These are phyloP conservation scores for Cricetomys ansorgei DNA, from an alignment of 2,113 vertebrate species.

Conservation along the genomic window DNA sequence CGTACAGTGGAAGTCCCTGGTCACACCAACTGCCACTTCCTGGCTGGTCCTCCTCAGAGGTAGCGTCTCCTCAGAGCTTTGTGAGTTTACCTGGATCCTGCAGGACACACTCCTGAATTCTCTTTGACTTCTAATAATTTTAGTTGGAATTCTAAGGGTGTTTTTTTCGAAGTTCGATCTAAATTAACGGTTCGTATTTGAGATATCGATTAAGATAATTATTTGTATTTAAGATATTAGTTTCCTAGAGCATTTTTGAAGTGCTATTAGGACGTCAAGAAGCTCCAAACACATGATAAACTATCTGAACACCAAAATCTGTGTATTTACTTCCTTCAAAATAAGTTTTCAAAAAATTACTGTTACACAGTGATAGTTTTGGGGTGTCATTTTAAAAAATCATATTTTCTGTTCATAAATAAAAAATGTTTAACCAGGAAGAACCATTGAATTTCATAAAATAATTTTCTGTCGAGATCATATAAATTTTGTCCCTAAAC, in stretches of 20 bases:
- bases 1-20: background rate
- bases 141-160: conserved; percentile 38
- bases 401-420: background rate
- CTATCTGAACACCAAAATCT: conserved; percentile 9
- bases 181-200: background rate
- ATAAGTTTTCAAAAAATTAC: conserved; percentile 44
- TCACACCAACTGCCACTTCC: background rate
- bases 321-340: conserved; percentile 32
- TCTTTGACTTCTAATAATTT: conserved; percentile 42
- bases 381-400: background rate
- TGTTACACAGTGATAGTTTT: background rate
- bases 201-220: background rate
- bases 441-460: background rate
- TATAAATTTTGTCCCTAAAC: conserved; percentile 31
- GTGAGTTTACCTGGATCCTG: background rate
- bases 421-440: conserved; percentile 10
- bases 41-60: background rate
- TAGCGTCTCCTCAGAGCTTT: background rate
- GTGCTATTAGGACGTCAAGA: background rate
- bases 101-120: background rate
- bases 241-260: background rate
- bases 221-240: background rate
- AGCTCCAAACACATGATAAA: conserved; percentile 22
- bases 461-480: background rate
- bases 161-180: conserved; percentile 46